A percentile compares a stretch with the other conserved stretches of the same genome.
These are phyloP conservation scores for Bombus confusus DNA, from an alignment of 1,140 invertebrate species.

Conservation along the genomic window DNA sequence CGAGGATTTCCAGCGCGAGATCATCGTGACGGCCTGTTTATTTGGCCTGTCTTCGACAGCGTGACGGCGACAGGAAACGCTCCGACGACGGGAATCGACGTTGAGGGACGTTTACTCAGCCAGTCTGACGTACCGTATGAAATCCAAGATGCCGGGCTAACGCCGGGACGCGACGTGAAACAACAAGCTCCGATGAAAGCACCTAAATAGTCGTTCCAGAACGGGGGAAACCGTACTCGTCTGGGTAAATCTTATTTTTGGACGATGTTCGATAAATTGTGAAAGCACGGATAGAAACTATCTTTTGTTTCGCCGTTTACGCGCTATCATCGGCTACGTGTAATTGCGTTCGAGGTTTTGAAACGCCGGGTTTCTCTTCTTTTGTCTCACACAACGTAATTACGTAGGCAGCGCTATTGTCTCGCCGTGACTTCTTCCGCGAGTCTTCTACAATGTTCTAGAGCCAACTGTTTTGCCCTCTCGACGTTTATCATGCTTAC, in stretches of 20 bases:
- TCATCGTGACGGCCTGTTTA: conserved; percentile 73
- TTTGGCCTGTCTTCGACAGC: conserved; percentile 75
- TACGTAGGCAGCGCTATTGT: background rate
- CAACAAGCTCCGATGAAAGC: conserved; percentile 45
- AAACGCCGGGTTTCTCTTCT: conserved; percentile 6
- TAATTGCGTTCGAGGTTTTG: background rate
- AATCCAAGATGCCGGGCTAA: conserved; percentile 62
- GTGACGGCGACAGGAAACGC: conserved; percentile 72
- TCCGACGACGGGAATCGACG: conserved; percentile 65
- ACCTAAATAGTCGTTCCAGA: conserved; percentile 44
- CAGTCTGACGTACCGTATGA: conserved; percentile 64
- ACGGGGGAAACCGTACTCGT: conserved; percentile 6
- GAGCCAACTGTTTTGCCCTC: background rate
- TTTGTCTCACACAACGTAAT: background rate
- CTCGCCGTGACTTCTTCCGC: background rate
- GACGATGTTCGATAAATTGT: background rate
- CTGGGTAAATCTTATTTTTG: conserved; percentile 27
- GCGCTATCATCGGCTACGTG: background rate
- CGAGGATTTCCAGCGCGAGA: conserved; percentile 20
- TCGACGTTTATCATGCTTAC: background rate
- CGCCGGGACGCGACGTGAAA: conserved; percentile 36
- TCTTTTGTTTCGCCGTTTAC: background rate
- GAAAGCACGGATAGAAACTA: background rate
- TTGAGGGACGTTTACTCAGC: conserved; percentile 68
- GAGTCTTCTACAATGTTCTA: background rate